Percentiles rank a stretch among this genome's conserved stretches.
Conservation (phyloP, 1,140 invertebrate genomes). For the Dendroctonus ponderosae region DNA sequence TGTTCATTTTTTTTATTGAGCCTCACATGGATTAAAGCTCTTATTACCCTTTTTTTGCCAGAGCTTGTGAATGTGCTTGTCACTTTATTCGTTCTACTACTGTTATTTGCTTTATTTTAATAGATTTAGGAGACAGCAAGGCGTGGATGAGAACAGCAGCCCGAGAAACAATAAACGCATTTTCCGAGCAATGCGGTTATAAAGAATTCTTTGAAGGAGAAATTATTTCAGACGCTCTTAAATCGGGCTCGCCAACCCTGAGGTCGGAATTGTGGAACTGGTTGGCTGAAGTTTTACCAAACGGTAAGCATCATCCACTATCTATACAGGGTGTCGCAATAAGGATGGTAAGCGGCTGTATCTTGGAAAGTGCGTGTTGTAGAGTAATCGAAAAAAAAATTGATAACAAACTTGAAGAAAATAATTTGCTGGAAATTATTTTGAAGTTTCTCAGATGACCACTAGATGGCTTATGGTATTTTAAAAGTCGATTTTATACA, state of each 20-base stretch:
- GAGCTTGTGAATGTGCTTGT: no score
- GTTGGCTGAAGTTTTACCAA: constrained; percentile 78
- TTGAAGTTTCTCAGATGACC: no score
- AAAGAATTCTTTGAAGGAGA: constrained; percentile 85
- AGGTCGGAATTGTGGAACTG: constrained; percentile 80
- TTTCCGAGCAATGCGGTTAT: constrained; percentile 76
- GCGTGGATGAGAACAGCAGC: constrained; percentile 75
- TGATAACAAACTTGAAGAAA: no score
- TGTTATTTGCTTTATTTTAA: constrained; percentile 11
- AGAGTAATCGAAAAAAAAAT: no score
- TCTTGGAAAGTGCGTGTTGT: no score
- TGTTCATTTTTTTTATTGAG: no score
- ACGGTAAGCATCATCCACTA: constrained; percentile 53
- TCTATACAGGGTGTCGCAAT: no score
- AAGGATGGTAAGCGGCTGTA: no score
- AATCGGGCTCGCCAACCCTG: constrained; percentile 78
- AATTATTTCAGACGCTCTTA: constrained; percentile 83
- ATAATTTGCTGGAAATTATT: no score
- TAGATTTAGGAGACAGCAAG: constrained; percentile 66
- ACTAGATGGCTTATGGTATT: no score
- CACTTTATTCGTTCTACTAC: no score
- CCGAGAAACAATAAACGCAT: constrained; percentile 77
- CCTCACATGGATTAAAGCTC: not conserved
- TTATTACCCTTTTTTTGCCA: not conserved
- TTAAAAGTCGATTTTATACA: no score